Evolutionary conservation across 2,888 invertebrate genomes (phyloP), one percentile per base, ranked within the genome.

Genomic region (Eumerus sabulonum): DNA sequence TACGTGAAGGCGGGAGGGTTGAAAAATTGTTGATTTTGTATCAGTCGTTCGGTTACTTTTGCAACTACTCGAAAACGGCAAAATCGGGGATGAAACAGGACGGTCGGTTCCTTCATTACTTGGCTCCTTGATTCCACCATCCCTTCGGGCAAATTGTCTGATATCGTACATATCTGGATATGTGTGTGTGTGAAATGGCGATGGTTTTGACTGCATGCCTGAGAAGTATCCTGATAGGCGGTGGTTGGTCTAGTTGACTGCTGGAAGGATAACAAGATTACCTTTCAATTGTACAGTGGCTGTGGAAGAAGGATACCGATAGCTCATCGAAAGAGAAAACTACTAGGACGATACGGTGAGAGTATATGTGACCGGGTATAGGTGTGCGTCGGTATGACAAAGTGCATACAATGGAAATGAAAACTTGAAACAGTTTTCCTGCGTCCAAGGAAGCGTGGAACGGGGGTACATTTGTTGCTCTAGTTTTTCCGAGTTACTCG

Each of bases 341-440:
- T 7, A 27, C 27, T 27, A 27, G 2, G 7, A 27, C 27, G 3
- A 7, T 27, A 7, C 7, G 27, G 3, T n/a, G 9, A 9, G 1
- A 40, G 40, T 40, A n/a, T 40, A 51, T 36, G 16, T 44, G 51
- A 11, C 48, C 42, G 7, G 12, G 36, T 45, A 50, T 73, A 67
- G 27, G 74, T 64, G 40, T 63, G 40, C 3, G 40, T 42, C 27
- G 66, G 27, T 51, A 35, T 18, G 12, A 12, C 1, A 14, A 45
- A 57, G 40, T 70, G 42, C 68, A 45, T 64, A 70, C 79, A 79
- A 79, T 79, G 54, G 68, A 35, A 27, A 27, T 27, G 27, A 27
- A 40, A 79, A 79, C 56, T 68, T 74, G 79, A 79, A 79, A 79
- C 79, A 56, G 79, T 79, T 79, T 74, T 74, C 74, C 74, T 74